Evolutionary conservation across 2,113 vertebrate genomes (phyloP).

Genomic region (Poeciliopsis turrubarensis): DNA sequence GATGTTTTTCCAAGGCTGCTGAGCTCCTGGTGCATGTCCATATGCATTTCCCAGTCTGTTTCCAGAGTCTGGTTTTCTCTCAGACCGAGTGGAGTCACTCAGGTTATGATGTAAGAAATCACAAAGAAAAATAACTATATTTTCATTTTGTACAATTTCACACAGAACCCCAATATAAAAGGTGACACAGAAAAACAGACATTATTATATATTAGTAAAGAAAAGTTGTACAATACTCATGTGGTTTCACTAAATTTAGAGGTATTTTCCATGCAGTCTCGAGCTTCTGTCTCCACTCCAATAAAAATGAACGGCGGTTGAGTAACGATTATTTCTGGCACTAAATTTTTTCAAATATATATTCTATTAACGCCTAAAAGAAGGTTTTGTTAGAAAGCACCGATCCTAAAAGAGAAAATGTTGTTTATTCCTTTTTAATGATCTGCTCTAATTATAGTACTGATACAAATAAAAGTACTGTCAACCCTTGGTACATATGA

Average conservation of each 20-base stretch:
- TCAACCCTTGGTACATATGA: not conserved
- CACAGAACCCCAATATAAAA: not conserved
- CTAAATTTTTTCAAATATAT: not conserved
- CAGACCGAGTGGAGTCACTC: constrained; percentile 50
- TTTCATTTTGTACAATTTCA: constrained; percentile 19
- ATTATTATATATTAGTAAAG: not conserved
- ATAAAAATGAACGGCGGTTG: not conserved
- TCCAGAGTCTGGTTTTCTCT: constrained; percentile 61
- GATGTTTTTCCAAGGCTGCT: constrained; percentile 50
- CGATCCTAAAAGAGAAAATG: no score
- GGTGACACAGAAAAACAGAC: not conserved
- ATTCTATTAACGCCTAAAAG: not conserved
- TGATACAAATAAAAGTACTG: not conserved
- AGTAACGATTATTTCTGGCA: not conserved
- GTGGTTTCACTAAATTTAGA: not conserved
- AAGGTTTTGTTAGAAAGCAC: not conserved
- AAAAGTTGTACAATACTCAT: not conserved
- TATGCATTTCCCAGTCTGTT: constrained; percentile 43
- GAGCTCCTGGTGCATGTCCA: constrained; percentile 28
- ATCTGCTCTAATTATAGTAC: not conserved
- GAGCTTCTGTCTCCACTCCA: not conserved
- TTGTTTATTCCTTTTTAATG: not conserved
- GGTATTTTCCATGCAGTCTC: not conserved
- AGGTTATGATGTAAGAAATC: constrained; percentile 62
- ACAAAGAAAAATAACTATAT: constrained; percentile 29